Percentiles rank a stretch among this genome's conserved stretches.
Evolutionary conservation across 1,140 invertebrate species (phyloP).

Genomic region (Mesaphorura yosii): DNA sequence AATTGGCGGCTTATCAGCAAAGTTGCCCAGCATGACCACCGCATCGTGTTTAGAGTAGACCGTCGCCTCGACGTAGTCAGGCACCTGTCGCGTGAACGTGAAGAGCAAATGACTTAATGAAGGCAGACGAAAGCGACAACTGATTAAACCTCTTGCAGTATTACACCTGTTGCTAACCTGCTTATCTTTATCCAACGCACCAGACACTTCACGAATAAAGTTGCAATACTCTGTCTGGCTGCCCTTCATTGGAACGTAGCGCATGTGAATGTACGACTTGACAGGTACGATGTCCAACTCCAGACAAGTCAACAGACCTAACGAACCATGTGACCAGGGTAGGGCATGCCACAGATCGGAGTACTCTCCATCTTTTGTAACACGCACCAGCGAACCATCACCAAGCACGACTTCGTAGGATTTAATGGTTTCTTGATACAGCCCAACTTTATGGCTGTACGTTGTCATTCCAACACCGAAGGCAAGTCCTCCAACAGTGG

Average conservation of each 20-base stretch:
- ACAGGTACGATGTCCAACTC: constrained; percentile 41
- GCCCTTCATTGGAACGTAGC: constrained; percentile 43
- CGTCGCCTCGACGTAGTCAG: constrained; percentile 46
- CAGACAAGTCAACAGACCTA: constrained; percentile 44
- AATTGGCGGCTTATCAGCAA: constrained; percentile 36
- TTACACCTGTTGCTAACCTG: constrained; percentile 19
- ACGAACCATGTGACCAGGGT: constrained; percentile 45
- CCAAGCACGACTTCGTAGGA: constrained; percentile 45
- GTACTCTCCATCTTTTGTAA: constrained; percentile 39
- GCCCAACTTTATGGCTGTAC: constrained; percentile 41
- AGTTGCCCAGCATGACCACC: constrained; percentile 45
- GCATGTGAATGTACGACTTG: constrained; percentile 44
- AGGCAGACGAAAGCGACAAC: background rate
- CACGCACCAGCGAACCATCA: constrained; percentile 41
- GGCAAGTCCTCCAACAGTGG: constrained; percentile 45
- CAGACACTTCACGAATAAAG: constrained; percentile 40
- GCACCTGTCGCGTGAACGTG: constrained; percentile 27
- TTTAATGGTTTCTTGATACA: constrained; percentile 44
- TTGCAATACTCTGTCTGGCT: constrained; percentile 44
- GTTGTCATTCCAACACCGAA: constrained; percentile 46
- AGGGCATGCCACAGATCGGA: constrained; percentile 42
- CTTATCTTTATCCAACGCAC: constrained; percentile 36
- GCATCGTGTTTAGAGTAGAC: constrained; percentile 42
- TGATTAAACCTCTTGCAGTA: background rate
- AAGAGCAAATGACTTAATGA: too few species aligned